Conservation (phyloP, 2,888 invertebrate species). For the Drosophila kanekoi region DNA sequence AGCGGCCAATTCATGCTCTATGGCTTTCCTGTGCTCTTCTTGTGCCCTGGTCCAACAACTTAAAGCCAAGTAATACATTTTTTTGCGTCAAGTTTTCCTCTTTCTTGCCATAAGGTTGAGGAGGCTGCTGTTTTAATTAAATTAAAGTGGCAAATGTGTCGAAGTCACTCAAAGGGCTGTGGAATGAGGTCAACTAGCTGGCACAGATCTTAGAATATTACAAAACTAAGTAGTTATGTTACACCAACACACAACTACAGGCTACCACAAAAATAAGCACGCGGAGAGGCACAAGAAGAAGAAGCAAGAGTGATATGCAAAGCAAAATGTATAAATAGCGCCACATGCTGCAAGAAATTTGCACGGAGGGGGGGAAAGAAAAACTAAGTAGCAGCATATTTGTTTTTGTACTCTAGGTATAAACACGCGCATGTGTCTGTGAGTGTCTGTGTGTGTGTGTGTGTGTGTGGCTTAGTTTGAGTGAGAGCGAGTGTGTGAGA, state of each 20-base stretch:
- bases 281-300: not conserved
- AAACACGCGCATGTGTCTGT: conserved; percentile 4
- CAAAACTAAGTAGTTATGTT: conserved; percentile 56
- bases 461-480: conserved; percentile 5
- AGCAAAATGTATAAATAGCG: conserved; percentile 30
- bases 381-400: conserved; percentile 9
- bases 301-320: conserved; percentile 8
- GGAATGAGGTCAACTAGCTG: conserved; percentile 64
- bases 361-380: conserved; percentile 19
- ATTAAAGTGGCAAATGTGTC: conserved; percentile 41
- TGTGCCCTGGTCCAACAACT: conserved; percentile 1
- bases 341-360: conserved; percentile 30
- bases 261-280: not conserved
- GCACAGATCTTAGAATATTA: conserved; percentile 57
- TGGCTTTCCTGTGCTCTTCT: not conserved
- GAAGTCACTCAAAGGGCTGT: conserved; percentile 19
- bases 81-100: not conserved
- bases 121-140: conserved; percentile 59
- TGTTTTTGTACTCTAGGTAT: conserved; percentile 1
- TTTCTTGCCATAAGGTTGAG: conserved; percentile 17
- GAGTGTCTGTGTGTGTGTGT: conserved; percentile 1
- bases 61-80: not conserved
- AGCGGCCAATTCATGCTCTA: not conserved
- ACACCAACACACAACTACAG: not conserved
- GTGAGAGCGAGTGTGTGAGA: conserved; percentile 13